A percentile compares a stretch with the other conserved stretches of the same genome.
Conservation (phyloP, 2,113 vertebrate genomes). For the Spea bombifrons region DNA sequence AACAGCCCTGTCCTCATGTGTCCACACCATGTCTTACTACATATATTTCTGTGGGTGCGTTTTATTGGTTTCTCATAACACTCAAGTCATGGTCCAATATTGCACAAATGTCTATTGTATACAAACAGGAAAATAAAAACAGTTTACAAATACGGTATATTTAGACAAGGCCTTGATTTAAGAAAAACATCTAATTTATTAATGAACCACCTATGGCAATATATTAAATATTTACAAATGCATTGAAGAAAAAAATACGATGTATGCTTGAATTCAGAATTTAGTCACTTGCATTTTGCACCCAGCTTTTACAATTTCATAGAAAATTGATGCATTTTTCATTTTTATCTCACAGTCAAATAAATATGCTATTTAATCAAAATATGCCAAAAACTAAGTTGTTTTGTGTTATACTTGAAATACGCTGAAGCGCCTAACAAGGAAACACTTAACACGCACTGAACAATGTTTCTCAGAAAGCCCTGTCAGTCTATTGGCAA, state of each 20-base stretch:
- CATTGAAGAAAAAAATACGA: slow-evolving; percentile 28
- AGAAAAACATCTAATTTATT: slow-evolving; percentile 41
- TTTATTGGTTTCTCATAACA: neutral
- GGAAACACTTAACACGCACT: neutral
- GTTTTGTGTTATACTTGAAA: neutral
- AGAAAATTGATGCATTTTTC: slow-evolving; percentile 15
- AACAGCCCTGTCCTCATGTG: too few species aligned
- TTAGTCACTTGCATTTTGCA: neutral
- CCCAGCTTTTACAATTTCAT: neutral
- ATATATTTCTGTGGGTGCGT: too few species aligned
- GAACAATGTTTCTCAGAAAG: neutral
- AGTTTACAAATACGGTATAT: slow-evolving; percentile 19
- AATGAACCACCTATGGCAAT: slow-evolving; percentile 38
- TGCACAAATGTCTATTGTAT: neutral
- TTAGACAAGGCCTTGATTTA: slow-evolving; percentile 22
- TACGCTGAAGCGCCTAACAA: neutral
- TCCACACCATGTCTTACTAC: too few species aligned
- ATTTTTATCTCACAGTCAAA: neutral
- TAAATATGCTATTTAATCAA: neutral
- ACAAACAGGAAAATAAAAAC: neutral
- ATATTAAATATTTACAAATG: slow-evolving; percentile 43
- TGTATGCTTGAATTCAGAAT: slow-evolving; percentile 23
- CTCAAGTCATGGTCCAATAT: neutral
- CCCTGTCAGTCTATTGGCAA: neutral
- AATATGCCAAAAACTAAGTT: neutral